Conservation (phyloP, 2,888 invertebrate species). For the Pemphredon lugubris region DNA sequence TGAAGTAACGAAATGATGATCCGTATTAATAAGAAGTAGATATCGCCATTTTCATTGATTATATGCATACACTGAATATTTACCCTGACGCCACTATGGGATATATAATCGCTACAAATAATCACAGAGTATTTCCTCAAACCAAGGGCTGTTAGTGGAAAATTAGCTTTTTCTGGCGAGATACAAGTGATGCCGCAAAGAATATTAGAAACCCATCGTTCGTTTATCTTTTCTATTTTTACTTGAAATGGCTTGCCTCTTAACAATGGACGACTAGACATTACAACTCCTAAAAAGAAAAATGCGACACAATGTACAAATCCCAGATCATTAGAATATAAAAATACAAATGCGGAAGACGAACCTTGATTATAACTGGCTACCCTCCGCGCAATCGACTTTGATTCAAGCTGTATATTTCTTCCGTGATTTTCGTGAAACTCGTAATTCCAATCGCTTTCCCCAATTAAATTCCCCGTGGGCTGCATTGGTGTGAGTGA, state of each 20-base stretch:
- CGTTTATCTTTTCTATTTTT: constrained; percentile 87
- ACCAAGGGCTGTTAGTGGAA: constrained; percentile 88
- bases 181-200: constrained; percentile 90
- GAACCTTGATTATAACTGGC: constrained; percentile 92
- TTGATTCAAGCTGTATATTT: constrained; percentile 88
- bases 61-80: not conserved
- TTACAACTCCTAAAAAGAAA: constrained; percentile 81
- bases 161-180: constrained; percentile 86
- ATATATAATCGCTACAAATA: constrained; percentile 90
- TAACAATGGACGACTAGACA: constrained; percentile 78
- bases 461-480: constrained; percentile 63
- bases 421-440: constrained; percentile 92
- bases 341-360: not conserved
- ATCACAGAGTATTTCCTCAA: constrained; percentile 92
- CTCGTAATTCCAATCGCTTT: constrained; percentile 83
- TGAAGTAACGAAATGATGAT: constrained; percentile 44
- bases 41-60: not conserved
- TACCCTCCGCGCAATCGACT: constrained; percentile 86
- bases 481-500: constrained; percentile 76
- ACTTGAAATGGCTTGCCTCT: constrained; percentile 80
- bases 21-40: too few species aligned
- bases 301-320: too few species aligned
- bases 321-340: not conserved
- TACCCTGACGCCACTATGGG: constrained; percentile 90
- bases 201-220: constrained; percentile 90